Evolutionary conservation across 2,797 vertebrate species (phyloP).

Genomic region (Tadarida brasiliensis): DNA sequence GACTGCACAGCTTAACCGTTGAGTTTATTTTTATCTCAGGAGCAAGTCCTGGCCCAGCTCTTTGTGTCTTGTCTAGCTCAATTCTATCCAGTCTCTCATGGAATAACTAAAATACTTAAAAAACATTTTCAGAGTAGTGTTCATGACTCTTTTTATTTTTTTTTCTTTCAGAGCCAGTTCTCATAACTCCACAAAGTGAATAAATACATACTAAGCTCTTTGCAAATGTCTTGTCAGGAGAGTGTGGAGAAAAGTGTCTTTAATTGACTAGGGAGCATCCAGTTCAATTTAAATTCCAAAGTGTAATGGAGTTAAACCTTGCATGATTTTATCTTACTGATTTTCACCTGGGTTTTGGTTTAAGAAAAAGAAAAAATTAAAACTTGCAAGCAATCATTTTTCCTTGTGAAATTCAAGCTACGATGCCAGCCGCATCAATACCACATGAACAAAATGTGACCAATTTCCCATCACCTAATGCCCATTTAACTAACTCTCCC

Average conservation of each 20-base stretch:
- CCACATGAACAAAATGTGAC: neutral
- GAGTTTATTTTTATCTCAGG: slow-evolving; percentile 39
- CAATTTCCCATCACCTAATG: neutral
- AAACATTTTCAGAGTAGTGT: neutral
- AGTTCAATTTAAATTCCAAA: slow-evolving; percentile 66
- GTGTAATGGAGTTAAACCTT: slow-evolving; percentile 38
- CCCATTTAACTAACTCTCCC: neutral
- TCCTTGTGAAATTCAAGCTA: slow-evolving; percentile 34
- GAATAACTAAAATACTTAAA: slow-evolving; percentile 48
- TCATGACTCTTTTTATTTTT: neutral
- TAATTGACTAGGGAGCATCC: neutral
- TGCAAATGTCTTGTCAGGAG: slow-evolving; percentile 42
- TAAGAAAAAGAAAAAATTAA: neutral
- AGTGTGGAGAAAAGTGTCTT: slow-evolving; percentile 27
- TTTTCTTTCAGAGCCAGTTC: slow-evolving; percentile 1
- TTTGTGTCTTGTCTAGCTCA: slow-evolving; percentile 50
- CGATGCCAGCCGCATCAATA: neutral
- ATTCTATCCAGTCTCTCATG: neutral
- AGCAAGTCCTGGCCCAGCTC: neutral
- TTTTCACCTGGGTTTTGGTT: slow-evolving; percentile 54
- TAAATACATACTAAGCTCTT: slow-evolving; percentile 53
- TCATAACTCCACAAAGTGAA: slow-evolving; percentile 28
- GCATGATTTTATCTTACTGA: neutral
- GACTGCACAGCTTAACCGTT: neutral
- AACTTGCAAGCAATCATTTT: slow-evolving; percentile 1